phyloP scores from a whole-genome alignment of 2,888 invertebrate species.

The Metopia argyrocephala region DNA sequence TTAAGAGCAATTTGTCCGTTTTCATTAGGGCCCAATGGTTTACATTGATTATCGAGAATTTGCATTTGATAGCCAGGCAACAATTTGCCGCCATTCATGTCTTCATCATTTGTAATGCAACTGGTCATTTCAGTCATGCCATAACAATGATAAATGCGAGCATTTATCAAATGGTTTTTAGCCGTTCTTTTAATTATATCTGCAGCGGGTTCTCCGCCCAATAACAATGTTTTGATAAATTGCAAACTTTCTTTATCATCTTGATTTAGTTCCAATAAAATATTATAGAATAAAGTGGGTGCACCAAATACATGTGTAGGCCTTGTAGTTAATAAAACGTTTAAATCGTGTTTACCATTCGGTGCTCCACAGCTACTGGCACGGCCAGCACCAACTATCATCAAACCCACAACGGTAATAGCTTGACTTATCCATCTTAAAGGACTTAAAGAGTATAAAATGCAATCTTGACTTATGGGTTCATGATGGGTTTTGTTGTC shows the following conservation, averaged over 20 bases:
- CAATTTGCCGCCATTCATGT: constrained; percentile 59
- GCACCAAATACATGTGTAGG: constrained; percentile 63
- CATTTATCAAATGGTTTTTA: constrained; percentile 51
- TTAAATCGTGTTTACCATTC: constrained; percentile 37
- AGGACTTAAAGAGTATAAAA: constrained; percentile 61
- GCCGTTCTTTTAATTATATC: constrained; percentile 33
- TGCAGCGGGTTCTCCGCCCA: constrained; percentile 62
- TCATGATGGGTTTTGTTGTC: constrained; percentile 26
- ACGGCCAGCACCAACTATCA: constrained; percentile 60
- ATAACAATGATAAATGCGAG: constrained; percentile 57
- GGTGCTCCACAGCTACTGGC: constrained; percentile 51
- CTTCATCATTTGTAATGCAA: constrained; percentile 58
- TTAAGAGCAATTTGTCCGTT: constrained; percentile 63
- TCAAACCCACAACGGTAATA: constrained; percentile 58
- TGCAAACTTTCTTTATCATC: constrained; percentile 50
- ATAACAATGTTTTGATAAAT: constrained; percentile 43
- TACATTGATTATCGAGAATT: constrained; percentile 59
- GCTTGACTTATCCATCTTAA: constrained; percentile 66
- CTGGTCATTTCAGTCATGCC: constrained; percentile 65
- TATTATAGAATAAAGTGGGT: constrained; percentile 52
- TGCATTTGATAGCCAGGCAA: constrained; percentile 58
- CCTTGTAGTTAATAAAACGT: constrained; percentile 43
- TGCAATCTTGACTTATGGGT: background rate
- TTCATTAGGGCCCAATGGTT: constrained; percentile 61
- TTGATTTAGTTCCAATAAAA: constrained; percentile 46